Evolutionary conservation across 2,797 vertebrate species (phyloP).

Genomic region (Gephyroberyx darwinii): DNA sequence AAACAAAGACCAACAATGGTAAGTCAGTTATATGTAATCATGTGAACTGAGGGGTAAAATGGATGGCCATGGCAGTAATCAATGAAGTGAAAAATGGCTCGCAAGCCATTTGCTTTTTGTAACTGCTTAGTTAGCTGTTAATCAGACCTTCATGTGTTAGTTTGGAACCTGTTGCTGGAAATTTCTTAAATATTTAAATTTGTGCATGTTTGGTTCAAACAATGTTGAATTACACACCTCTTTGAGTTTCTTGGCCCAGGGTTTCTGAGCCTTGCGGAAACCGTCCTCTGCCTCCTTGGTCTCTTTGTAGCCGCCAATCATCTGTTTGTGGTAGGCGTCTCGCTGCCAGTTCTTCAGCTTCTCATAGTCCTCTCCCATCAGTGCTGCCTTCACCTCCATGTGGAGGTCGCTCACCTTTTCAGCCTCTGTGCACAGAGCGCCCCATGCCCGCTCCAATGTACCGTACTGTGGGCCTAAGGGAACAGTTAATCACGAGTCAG

Average conservation of each 20-base stretch:
- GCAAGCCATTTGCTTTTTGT: neutral
- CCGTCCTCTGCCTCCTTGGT: conserved; percentile 96
- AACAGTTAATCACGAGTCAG: conserved; percentile 10
- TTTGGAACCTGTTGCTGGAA: neutral
- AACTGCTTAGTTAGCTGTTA: neutral
- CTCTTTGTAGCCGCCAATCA: conserved; percentile 98
- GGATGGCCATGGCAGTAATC: conserved; percentile 13
- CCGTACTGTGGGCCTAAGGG: conserved; percentile 94
- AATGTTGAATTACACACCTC: conserved; percentile 82
- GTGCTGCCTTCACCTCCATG: conserved; percentile 90
- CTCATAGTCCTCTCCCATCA: conserved; percentile 97
- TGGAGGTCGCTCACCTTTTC: conserved; percentile 98
- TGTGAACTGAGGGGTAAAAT: conserved; percentile 56
- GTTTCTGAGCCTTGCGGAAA: conserved; percentile 98
- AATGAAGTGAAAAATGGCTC: conserved; percentile 4
- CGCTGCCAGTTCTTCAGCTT: conserved; percentile 99
- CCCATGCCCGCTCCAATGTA: conserved; percentile 93
- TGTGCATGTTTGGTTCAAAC: neutral
- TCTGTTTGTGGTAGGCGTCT: conserved; percentile 97
- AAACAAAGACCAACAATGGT: conserved; percentile 20
- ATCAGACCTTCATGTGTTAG: neutral
- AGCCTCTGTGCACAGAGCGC: conserved; percentile 91
- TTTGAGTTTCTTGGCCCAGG: conserved; percentile 98
- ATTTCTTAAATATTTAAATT: neutral
- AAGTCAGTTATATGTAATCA: conserved; percentile 52